These are phyloP conservation scores for Drosophila trapezifrons DNA, from an alignment of 1,140 invertebrate species.

Conservation along the genomic window DNA sequence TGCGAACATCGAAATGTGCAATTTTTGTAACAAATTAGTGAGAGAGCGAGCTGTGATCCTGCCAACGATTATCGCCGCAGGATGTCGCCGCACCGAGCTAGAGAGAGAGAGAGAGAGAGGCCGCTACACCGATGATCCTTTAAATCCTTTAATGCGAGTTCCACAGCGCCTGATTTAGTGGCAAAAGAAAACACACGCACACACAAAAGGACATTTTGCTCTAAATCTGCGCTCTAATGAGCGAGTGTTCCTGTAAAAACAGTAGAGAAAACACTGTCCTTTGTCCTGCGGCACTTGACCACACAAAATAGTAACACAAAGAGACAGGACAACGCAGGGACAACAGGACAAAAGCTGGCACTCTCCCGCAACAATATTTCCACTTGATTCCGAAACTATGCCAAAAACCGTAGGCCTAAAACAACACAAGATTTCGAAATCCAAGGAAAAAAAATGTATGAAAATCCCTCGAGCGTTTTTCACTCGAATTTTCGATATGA, in stretches of 20 bases:
- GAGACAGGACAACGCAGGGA: slow-evolving; percentile 1
- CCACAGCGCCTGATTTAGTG: slow-evolving; percentile 49
- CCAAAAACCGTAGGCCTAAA: slow-evolving; percentile 42
- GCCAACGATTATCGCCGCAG: slow-evolving; percentile 47
- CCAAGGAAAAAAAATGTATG: slow-evolving; percentile 4
- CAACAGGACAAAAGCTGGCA: slow-evolving; percentile 14
- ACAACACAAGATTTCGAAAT: slow-evolving; percentile 28
- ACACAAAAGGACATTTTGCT: slow-evolving; percentile 49
- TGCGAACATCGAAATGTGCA: slow-evolving; percentile 65
- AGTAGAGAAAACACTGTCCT: slow-evolving; percentile 4
- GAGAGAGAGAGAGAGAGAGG: slow-evolving; percentile 10
- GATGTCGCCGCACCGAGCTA: slow-evolving; percentile 11
- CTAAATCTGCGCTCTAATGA: slow-evolving; percentile 69
- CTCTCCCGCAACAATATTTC: slow-evolving; percentile 33
- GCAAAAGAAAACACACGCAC: slow-evolving; percentile 42
- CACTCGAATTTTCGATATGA: slow-evolving; percentile 38
- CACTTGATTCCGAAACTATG: slow-evolving; percentile 64
- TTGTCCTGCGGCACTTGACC: slow-evolving; percentile 55
- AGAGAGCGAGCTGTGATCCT: slow-evolving; percentile 21
- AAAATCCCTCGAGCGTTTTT: slow-evolving; percentile 46
- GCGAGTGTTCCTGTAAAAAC: slow-evolving; percentile 31
- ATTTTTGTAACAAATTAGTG: slow-evolving; percentile 78
- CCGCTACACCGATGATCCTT: slow-evolving; percentile 44
- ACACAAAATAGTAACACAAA: slow-evolving; percentile 35
- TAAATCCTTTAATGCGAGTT: slow-evolving; percentile 71